A percentile compares a stretch with the other conserved stretches of the same genome.
Conservation (phyloP, 2,888 invertebrate genomes). For the Salticus scenicus region DNA sequence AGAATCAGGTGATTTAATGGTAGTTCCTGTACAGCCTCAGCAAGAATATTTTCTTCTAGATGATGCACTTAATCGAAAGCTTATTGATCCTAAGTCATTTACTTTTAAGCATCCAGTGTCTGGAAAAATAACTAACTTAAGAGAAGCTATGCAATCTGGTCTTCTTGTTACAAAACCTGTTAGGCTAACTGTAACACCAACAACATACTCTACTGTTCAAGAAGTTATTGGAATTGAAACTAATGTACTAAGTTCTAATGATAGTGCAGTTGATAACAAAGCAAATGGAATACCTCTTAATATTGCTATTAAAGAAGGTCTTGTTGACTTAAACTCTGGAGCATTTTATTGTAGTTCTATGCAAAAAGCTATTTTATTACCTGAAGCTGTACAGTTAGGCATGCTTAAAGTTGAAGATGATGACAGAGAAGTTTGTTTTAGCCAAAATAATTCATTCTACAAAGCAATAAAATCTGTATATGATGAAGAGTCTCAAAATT, state of each 20-base stretch:
- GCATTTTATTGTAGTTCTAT: constrained; percentile 77
- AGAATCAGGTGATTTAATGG: constrained; percentile 67
- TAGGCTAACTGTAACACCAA: constrained; percentile 22
- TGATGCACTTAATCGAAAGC: constrained; percentile 83
- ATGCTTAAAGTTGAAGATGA: constrained; percentile 57
- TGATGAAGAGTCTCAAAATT: constrained; percentile 75
- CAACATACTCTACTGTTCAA: constrained; percentile 12
- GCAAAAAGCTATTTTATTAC: constrained; percentile 76
- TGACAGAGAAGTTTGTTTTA: constrained; percentile 7
- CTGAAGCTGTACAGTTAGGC: constrained; percentile 76
- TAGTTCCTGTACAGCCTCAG: constrained; percentile 80
- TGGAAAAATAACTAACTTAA: constrained; percentile 82
- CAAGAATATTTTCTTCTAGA: constrained; percentile 82
- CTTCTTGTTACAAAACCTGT: constrained; percentile 80
- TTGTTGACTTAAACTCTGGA: constrained; percentile 79
- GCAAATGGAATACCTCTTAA: not conserved
- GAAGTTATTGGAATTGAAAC: not conserved
- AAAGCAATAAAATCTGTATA: constrained; percentile 64
- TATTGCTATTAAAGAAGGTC: constrained; percentile 79
- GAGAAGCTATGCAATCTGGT: constrained; percentile 86
- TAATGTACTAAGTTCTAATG: not conserved
- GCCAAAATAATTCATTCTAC: constrained; percentile 54
- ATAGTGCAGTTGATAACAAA: not conserved
- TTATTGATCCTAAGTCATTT: constrained; percentile 77
- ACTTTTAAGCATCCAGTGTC: constrained; percentile 82